Evolutionary conservation across 2,797 vertebrate species (phyloP).

Genomic region (Platalea minor): DNA sequence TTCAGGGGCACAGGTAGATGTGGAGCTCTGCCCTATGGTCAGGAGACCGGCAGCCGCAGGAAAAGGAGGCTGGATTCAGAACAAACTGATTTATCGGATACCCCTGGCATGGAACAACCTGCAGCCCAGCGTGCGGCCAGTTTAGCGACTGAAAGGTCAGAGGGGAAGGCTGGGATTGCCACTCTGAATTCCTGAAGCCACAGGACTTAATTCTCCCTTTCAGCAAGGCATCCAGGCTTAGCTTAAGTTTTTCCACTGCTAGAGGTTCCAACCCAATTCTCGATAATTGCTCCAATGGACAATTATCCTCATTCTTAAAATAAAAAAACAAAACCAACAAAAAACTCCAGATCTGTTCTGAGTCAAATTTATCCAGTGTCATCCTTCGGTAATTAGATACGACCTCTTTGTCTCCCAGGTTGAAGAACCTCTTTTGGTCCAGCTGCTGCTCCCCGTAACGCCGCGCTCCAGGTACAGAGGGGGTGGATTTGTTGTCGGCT

Average conservation of each 20-base stretch:
- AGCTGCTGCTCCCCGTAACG: neutral
- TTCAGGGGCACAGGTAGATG: neutral
- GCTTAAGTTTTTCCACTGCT: neutral
- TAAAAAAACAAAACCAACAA: too few relatives aligned
- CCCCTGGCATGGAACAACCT: neutral
- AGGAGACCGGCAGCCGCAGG: neutral
- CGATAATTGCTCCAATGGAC: neutral
- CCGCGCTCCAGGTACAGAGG: fast-evolving
- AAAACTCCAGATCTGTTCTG: neutral
- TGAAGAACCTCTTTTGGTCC: neutral
- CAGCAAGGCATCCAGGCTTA: neutral
- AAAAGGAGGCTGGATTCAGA: neutral
- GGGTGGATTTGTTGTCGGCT: neutral
- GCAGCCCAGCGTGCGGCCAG: neutral
- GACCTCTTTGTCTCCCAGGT: neutral
- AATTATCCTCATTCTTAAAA: neutral
- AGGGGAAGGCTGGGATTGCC: neutral
- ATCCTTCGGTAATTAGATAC: neutral
- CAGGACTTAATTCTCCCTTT: neutral
- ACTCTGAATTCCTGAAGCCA: neutral
- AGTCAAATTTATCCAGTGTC: neutral
- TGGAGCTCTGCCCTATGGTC: neutral
- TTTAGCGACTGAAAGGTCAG: neutral
- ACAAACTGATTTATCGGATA: neutral
- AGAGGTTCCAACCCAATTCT: neutral